Evolutionary conservation across 2,113 vertebrate species (phyloP).

Genomic region (Sapayoa aenigma): DNA sequence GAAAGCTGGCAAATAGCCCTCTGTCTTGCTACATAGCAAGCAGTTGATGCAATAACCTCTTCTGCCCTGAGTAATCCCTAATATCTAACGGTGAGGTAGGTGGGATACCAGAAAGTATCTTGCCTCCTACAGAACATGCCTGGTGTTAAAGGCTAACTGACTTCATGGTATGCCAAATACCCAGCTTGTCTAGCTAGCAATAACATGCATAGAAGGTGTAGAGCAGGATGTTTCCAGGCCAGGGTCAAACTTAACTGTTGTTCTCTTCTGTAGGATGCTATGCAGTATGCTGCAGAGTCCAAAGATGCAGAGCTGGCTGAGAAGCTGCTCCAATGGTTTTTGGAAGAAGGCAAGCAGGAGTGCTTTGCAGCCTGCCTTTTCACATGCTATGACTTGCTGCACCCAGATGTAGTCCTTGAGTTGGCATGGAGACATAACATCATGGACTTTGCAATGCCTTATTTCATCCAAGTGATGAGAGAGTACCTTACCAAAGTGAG

Average conservation of each 20-base stretch:
- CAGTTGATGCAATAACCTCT: neutral
- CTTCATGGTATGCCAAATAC: neutral
- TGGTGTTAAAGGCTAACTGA: neutral
- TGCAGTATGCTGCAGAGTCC: constrained; percentile 88
- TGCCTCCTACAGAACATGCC: neutral
- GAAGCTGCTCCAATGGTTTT: constrained; percentile 87
- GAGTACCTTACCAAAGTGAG: constrained; percentile 88
- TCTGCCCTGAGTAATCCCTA: neutral
- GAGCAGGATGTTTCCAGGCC: neutral
- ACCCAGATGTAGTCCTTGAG: constrained; percentile 87
- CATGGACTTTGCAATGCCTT: constrained; percentile 89
- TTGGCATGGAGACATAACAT: constrained; percentile 88
- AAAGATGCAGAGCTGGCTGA: constrained; percentile 84
- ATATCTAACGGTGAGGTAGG: neutral
- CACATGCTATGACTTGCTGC: constrained; percentile 86
- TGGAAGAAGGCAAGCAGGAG: constrained; percentile 86
- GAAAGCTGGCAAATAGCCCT: neutral
- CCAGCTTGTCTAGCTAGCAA: neutral
- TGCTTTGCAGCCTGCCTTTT: constrained; percentile 89
- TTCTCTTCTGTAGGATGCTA: constrained; percentile 80
- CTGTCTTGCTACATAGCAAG: neutral
- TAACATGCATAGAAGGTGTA: neutral
- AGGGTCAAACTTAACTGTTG: neutral
- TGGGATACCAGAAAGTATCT: neutral
- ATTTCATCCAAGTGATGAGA: constrained; percentile 91